Evolutionary conservation across 2,797 vertebrate genomes (phyloP).

Genomic region (Bradypodion pumilum): DNA sequence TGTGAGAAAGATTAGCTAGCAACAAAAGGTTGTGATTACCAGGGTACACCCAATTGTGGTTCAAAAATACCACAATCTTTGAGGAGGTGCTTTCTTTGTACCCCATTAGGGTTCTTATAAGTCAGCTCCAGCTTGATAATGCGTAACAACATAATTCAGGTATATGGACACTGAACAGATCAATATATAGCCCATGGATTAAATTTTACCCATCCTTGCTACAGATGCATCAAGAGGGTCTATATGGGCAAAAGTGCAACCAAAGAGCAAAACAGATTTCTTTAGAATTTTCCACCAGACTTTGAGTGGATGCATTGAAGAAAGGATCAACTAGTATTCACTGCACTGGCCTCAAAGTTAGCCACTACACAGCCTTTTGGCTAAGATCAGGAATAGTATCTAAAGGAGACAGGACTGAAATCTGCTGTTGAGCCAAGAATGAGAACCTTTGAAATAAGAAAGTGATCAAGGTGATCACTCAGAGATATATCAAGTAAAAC

Average conservation of each 20-base stretch:
- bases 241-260: background rate
- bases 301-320: background rate
- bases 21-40: too few relatives aligned
- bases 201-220: too few relatives aligned
- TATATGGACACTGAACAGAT: too few relatives aligned
- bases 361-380: background rate
- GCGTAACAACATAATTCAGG: too few relatives aligned
- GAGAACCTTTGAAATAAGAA: background rate
- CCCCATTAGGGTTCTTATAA: too few relatives aligned
- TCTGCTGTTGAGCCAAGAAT: background rate
- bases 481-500: background rate
- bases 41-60: too few relatives aligned
- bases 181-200: too few relatives aligned
- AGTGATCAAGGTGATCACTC: background rate
- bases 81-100: too few relatives aligned
- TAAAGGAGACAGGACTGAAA: background rate
- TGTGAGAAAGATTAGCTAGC: too few relatives aligned
- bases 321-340: background rate
- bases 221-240: background rate
- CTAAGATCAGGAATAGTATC: too few relatives aligned
- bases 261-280: background rate
- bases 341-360: background rate
- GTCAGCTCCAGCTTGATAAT: too few relatives aligned
- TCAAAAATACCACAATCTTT: too few relatives aligned
- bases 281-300: background rate